phyloP scores from a whole-genome alignment of 2,888 invertebrate genomes.

The Oscheius sp. region DNA sequence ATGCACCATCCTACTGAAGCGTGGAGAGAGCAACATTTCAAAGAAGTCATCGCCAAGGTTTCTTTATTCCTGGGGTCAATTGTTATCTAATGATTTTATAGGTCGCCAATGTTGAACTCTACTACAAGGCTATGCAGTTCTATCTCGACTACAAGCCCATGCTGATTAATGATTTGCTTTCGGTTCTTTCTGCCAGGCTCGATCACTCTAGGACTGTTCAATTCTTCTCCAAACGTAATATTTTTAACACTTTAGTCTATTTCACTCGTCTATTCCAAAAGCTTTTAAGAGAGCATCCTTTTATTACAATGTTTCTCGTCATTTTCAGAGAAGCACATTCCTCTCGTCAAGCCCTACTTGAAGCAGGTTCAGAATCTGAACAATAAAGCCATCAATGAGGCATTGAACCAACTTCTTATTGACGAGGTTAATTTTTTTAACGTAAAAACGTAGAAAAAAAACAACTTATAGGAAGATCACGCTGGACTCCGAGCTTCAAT shows the following conservation, averaged over 20 bases:
- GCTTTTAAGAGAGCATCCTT: too few relatives aligned
- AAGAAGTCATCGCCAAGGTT: conserved; percentile 78
- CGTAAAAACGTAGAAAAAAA: too few relatives aligned
- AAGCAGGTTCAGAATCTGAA: conserved; percentile 96
- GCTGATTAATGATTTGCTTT: conserved; percentile 90
- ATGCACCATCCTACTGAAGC: conserved; percentile 99
- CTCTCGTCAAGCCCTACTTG: conserved; percentile 95
- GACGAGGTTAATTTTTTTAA: too few relatives aligned
- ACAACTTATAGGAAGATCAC: too few relatives aligned
- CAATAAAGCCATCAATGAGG: conserved; percentile 99
- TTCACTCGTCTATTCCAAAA: conserved; percentile 32
- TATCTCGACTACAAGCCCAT: conserved; percentile 97
- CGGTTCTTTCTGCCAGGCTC: conserved; percentile 95
- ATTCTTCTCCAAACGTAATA: conserved; percentile 76
- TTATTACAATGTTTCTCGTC: too few relatives aligned
- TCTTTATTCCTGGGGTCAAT: neutral
- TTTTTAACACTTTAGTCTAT: neutral
- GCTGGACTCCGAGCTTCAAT: conserved; percentile 88
- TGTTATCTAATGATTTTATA: conserved; percentile 72
- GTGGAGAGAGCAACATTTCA: conserved; percentile 99
- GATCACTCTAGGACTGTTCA: conserved; percentile 88
- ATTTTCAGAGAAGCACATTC: conserved; percentile 85
- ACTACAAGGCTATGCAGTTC: conserved; percentile 98
- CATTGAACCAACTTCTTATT: conserved; percentile 78
- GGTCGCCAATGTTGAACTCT: conserved; percentile 98